Evolutionary conservation across 2,888 invertebrate species (phyloP).

Genomic region (Seira musarum): DNA sequence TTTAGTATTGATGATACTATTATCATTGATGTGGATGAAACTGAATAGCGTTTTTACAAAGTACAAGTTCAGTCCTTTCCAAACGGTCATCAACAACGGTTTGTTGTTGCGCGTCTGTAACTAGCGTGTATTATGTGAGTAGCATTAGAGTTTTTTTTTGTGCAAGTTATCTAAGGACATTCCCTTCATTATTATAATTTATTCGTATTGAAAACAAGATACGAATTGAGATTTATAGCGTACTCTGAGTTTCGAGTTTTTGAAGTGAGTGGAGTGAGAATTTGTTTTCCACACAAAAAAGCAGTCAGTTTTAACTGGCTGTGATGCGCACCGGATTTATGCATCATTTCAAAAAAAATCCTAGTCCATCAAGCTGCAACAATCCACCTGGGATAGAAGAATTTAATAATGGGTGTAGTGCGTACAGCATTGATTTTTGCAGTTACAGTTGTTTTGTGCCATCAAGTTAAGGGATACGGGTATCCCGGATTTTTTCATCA

Average conservation of each 20-base stretch:
- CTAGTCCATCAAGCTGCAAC: conserved; percentile 7
- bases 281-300: not conserved
- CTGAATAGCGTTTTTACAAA: conserved; percentile 1
- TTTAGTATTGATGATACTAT: no score
- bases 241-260: not conserved
- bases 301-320: conserved; percentile 37
- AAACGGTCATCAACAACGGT: conserved; percentile 35
- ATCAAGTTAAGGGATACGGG: conserved; percentile 27
- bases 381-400: not conserved
- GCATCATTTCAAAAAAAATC: not conserved
- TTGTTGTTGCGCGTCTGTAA: not conserved
- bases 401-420: conserved; percentile 31
- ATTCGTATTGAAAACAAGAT: no score
- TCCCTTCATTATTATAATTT: no score
- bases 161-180: no score
- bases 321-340: conserved; percentile 25
- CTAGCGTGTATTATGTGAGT: not conserved
- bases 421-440: conserved; percentile 32
- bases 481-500: conserved; percentile 4
- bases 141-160: no score
- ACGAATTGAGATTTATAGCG: no score
- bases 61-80: conserved; percentile 33
- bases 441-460: conserved; percentile 30
- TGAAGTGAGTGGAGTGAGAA: not conserved
- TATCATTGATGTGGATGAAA: no score